Conservation (phyloP, 2,113 vertebrate genomes). For the Atractosteus spatula region DNA sequence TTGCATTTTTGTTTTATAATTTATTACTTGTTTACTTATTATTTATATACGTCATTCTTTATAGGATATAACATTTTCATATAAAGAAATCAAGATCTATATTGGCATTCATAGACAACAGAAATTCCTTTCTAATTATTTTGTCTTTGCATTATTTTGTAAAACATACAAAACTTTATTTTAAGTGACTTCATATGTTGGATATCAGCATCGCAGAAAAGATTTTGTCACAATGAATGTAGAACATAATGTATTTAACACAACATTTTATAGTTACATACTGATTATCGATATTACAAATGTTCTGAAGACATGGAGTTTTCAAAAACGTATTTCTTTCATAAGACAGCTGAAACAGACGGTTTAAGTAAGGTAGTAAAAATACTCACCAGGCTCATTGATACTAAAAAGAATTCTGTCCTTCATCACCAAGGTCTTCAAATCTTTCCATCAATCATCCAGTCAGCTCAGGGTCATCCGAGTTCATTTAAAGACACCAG, state of each 20-base stretch:
- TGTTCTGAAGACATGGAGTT: not conserved
- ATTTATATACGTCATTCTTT: no score
- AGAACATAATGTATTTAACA: not conserved
- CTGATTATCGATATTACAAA: no score
- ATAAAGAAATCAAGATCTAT: no score
- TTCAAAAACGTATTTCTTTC: not conserved
- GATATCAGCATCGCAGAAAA: not conserved
- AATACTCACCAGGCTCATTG: not conserved
- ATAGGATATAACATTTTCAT: no score
- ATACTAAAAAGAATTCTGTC: not conserved
- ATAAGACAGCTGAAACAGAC: not conserved
- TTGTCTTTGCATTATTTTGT: no score
- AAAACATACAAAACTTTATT: not conserved
- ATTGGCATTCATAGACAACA: no score
- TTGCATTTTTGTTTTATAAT: no score
- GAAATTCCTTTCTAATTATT: no score
- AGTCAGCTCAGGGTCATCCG: not conserved
- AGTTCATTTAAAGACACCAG: not conserved
- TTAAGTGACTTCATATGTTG: not conserved
- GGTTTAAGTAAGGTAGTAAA: no score
- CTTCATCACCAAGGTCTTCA: conserved; percentile 6
- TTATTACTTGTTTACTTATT: no score
- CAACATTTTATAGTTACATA: no score
- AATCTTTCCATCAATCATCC: not conserved
- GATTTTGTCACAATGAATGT: not conserved